phyloP scores from a whole-genome alignment of 2,888 invertebrate species.

The Pachydiplax longipennis region DNA sequence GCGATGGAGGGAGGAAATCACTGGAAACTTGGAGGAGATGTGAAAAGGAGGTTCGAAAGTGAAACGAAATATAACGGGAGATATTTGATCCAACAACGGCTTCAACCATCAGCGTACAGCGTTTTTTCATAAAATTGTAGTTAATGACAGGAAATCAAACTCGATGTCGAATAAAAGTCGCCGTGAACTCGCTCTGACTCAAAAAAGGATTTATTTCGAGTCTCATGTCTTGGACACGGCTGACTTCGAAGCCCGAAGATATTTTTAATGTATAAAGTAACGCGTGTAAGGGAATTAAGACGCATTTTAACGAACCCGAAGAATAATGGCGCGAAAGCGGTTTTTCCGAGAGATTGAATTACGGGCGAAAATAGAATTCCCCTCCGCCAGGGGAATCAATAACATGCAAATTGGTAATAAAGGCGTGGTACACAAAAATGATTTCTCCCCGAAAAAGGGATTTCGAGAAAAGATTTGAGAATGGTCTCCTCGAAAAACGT shows the following conservation, averaged over 20 bases:
- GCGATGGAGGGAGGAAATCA: background rate
- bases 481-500: background rate
- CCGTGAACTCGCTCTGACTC: background rate
- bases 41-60: background rate
- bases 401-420: constrained; percentile 1
- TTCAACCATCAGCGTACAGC: background rate
- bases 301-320: background rate
- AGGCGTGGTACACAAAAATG: background rate
- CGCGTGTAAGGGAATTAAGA: background rate
- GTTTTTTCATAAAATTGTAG: background rate
- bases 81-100: background rate
- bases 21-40: background rate
- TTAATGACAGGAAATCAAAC: background rate
- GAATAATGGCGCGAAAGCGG: background rate
- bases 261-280: background rate
- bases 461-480: background rate
- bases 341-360: background rate
- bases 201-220: background rate
- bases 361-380: background rate
- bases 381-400: background rate
- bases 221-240: background rate
- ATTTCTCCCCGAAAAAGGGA: background rate
- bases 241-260: background rate
- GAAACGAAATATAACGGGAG: background rate
- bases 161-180: background rate